phyloP scores from a whole-genome alignment of 1,140 invertebrate species.

The Dreissena rostriformis region DNA sequence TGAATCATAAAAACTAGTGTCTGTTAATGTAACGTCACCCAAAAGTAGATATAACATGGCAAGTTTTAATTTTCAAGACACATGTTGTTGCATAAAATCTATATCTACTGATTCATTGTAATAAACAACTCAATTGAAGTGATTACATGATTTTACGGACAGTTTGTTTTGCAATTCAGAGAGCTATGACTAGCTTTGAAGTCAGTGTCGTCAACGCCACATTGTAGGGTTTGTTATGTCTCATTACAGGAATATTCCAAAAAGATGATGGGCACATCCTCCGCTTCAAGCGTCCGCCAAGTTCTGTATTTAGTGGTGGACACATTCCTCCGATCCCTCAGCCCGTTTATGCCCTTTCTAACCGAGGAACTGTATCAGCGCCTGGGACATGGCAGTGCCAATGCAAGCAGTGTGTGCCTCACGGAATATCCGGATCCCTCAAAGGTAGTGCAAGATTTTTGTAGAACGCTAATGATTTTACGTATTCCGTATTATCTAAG shows the following conservation, averaged over 20 bases:
- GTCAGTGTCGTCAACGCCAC: background rate
- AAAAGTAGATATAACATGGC: no score
- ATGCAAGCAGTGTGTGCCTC: conserved; percentile 68
- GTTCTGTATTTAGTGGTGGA: conserved; percentile 69
- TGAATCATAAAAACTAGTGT: no score
- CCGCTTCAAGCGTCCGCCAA: conserved; percentile 81
- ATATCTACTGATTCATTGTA: no score
- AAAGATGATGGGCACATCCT: conserved; percentile 82
- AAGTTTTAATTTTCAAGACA: no score
- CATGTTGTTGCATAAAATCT: no score
- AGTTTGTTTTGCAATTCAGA: no score
- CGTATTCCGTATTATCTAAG: background rate
- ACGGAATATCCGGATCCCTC: conserved; percentile 67
- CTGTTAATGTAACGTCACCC: no score
- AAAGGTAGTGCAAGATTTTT: conserved; percentile 56
- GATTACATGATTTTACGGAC: no score
- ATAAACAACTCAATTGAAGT: no score
- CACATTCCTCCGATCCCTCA: conserved; percentile 66
- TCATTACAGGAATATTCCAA: conserved; percentile 86
- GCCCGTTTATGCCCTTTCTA: conserved; percentile 79
- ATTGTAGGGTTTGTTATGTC: background rate
- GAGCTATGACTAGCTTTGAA: background rate
- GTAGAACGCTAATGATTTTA: background rate
- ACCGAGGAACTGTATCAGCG: conserved; percentile 78
- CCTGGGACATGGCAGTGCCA: conserved; percentile 56